Conservation (phyloP, 2,113 vertebrate genomes). For the Protobothrops mucrosquamatus region DNA sequence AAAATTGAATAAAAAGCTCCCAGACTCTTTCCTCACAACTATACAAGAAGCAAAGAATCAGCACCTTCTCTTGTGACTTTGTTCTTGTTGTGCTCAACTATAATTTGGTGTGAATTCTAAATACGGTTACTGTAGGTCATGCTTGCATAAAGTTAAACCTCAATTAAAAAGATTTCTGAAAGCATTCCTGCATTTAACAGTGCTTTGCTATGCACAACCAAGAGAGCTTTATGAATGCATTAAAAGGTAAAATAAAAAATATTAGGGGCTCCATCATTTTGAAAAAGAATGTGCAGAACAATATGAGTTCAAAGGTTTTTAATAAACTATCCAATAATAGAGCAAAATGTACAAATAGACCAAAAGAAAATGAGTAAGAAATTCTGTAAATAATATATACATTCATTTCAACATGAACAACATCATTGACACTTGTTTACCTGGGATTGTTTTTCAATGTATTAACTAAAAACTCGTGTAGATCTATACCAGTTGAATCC, state of each 20-base stretch:
- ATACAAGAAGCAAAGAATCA: neutral
- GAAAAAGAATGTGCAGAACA: neutral
- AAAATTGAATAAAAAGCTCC: neutral
- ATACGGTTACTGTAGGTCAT: neutral
- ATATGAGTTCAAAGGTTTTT: neutral
- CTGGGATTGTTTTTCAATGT: constrained; percentile 97
- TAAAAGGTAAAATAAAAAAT: constrained; percentile 9
- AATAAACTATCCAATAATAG: neutral
- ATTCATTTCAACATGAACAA: constrained; percentile 25
- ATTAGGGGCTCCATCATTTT: constrained; percentile 27
- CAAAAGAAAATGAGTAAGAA: neutral
- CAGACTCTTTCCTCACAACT: neutral
- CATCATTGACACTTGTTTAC: constrained; percentile 63
- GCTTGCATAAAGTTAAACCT: neutral
- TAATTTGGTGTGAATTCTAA: neutral
- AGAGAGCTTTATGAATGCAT: neutral
- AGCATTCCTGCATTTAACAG: neutral
- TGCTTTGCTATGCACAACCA: neutral
- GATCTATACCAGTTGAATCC: constrained; percentile 97
- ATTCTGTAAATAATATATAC: neutral
- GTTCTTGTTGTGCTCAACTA: neutral
- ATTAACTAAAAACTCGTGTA: constrained; percentile 98
- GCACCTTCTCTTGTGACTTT: neutral
- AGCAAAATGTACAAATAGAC: neutral
- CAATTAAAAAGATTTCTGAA: neutral